phyloP scores from a whole-genome alignment of 1,140 invertebrate genomes.

The Caerostris extrusa region DNA sequence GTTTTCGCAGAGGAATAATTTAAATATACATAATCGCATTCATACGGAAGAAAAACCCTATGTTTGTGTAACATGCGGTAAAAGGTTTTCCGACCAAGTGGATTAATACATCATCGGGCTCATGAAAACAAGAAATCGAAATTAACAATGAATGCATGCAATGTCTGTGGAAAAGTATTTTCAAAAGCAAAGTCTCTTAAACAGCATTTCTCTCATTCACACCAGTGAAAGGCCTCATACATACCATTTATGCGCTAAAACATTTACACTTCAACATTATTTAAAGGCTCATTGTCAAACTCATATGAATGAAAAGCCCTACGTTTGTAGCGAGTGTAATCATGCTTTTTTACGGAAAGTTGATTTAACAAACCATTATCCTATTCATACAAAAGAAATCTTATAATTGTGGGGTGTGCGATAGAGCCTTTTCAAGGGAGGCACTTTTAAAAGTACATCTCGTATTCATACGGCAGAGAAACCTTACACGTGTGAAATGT shows the following conservation, averaged over 20 bases:
- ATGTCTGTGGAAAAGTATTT: background rate
- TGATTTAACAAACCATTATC: background rate
- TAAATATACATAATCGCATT: too few species aligned
- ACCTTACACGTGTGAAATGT: slow-evolving; percentile 23
- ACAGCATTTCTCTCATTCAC: background rate
- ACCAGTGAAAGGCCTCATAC: background rate
- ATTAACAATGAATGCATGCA: background rate
- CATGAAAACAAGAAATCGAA: too few species aligned
- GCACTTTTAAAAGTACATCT: background rate
- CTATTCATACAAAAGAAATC: slow-evolving; percentile 8
- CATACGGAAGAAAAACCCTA: too few species aligned
- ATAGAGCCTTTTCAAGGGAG: background rate
- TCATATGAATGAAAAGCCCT: background rate
- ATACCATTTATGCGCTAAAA: background rate
- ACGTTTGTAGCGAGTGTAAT: background rate
- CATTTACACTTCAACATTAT: background rate
- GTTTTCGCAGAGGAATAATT: too few species aligned
- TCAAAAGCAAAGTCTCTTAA: background rate
- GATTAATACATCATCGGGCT: too few species aligned
- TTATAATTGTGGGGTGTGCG: slow-evolving; percentile 32
- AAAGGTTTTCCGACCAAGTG: too few species aligned
- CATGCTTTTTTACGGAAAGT: background rate
- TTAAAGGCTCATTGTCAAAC: background rate
- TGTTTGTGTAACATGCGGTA: too few species aligned
- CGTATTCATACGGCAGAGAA: background rate